phyloP scores from a whole-genome alignment of 2,888 invertebrate species.

The Xanthorhoe designata region DNA sequence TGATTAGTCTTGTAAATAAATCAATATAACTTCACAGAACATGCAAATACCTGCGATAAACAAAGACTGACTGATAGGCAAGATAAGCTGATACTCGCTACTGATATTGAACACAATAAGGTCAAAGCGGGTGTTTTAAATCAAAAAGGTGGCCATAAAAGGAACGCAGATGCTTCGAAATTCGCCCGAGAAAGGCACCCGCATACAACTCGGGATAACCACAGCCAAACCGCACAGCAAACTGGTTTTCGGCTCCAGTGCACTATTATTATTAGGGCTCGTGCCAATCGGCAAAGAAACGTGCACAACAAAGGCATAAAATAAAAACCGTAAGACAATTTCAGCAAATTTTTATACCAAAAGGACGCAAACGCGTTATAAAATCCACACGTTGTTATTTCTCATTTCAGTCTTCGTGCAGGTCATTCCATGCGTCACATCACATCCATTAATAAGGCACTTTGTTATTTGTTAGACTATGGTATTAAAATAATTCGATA shows the following conservation, averaged over 20 bases:
- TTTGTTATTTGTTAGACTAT: slow-evolving; percentile 64
- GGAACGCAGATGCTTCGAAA: slow-evolving; percentile 57
- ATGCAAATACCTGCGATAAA: slow-evolving; percentile 38
- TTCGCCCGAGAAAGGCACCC: slow-evolving; percentile 75
- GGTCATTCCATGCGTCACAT: slow-evolving; percentile 77
- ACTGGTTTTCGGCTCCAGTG: slow-evolving; percentile 74
- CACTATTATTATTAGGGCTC: slow-evolving; percentile 85
- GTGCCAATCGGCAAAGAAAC: slow-evolving; percentile 79
- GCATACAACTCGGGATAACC: slow-evolving; percentile 80
- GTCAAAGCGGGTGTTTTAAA: slow-evolving; percentile 26
- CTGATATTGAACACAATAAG: slow-evolving; percentile 40
- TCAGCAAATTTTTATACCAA: slow-evolving; percentile 75
- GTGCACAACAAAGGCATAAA: slow-evolving; percentile 75
- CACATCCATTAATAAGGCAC: slow-evolving; percentile 84
- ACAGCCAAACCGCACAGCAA: slow-evolving; percentile 80
- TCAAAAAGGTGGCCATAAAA: slow-evolving; percentile 22
- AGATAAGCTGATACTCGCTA: slow-evolving; percentile 39
- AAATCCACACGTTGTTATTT: slow-evolving; percentile 72
- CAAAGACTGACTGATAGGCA: slow-evolving; percentile 34
- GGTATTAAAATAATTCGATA: slow-evolving; percentile 73
- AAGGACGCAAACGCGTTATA: slow-evolving; percentile 77
- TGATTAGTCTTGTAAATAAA: slow-evolving; percentile 56
- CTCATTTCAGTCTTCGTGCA: slow-evolving; percentile 63
- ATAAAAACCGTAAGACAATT: slow-evolving; percentile 62
- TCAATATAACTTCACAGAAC: slow-evolving; percentile 43